phyloP scores from a whole-genome alignment of 2,113 vertebrate genomes.

The Haemorhous mexicanus region DNA sequence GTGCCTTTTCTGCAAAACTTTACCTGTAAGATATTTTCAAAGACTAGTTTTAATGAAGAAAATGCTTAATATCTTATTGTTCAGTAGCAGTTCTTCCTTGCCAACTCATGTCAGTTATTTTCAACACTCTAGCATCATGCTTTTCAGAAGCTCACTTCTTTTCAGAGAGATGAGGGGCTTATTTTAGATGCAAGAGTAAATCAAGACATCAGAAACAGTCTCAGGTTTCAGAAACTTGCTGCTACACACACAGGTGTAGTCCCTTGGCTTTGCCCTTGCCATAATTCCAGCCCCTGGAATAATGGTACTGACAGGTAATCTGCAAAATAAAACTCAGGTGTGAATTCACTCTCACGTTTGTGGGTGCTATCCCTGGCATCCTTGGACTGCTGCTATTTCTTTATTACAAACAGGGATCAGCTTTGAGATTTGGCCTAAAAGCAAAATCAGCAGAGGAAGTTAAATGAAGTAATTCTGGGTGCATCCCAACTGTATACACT shows the following conservation, averaged over 20 bases:
- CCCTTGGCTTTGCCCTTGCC: not conserved
- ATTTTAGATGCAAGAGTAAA: not conserved
- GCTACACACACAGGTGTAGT: not conserved
- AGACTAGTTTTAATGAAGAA: not conserved
- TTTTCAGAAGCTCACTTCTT: not conserved
- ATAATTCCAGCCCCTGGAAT: not conserved
- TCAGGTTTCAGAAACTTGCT: not conserved
- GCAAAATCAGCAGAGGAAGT: not conserved
- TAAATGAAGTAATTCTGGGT: not conserved
- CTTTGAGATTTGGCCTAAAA: not conserved
- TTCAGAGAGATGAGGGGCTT: not conserved
- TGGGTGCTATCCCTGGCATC: not conserved
- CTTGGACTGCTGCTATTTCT: not conserved
- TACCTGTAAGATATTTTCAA: not conserved
- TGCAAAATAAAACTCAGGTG: not conserved
- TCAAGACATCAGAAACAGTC: not conserved
- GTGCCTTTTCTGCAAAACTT: not conserved
- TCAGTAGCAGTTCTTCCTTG: not conserved
- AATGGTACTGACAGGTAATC: not conserved
- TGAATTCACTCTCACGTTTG: not conserved
- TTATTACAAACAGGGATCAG: not conserved
- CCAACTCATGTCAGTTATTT: not conserved
- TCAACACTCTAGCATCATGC: not conserved
- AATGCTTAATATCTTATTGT: not conserved
- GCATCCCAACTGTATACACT: too few species aligned